Evolutionary conservation across 2,113 vertebrate species (phyloP), one percentile per base, ranked within the genome.

Genomic region (Pterophyllum scalare): DNA sequence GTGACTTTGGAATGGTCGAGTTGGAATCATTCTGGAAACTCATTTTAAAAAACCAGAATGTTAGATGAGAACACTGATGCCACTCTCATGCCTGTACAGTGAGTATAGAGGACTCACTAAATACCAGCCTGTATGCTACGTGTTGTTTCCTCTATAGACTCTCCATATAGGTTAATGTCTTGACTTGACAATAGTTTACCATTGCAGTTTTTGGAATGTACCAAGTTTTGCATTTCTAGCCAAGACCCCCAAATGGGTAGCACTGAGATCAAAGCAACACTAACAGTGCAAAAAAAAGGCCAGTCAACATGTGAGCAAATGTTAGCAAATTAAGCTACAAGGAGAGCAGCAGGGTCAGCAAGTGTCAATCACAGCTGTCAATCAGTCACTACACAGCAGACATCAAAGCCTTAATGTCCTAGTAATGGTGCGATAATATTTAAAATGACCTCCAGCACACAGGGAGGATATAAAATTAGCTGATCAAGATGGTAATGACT

Each of bases 21-120:
- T 31, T 31, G 6, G 46, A 72, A 13, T 72, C n/a, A 33, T 72
- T 28, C 31, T 14, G 7, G 26, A 54, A 31, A 33, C 19, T 13
- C 28, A 0, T 12, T 0, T 72, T 72, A 72, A 52, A 10, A 72
- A 52, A 52, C 43, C 0, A 17, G 52, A 20, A 5, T 52, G 5
- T 70, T 72, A 31, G 17, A 54, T 20, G 49, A 54, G 49, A 54
- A 20, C 17, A 3, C 17, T 54, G 46, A 54, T 72, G 46, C 26
- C 46, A 72, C 28, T 72, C 31, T 52, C 17, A 31, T 70, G 65
- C 3, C 17, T n/a, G 52, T 54, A 3, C 46, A 33, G 26, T 31
- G 52, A n/a, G 43, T 8, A 72, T 52, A 52, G 11, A 19, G 11
- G 52, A 31, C 46, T 52, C 15, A 72, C 6, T 31, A 0, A 0